A percentile compares a stretch with the other conserved stretches of the same genome.
Evolutionary conservation across 2,797 vertebrate genomes (phyloP).

Genomic region (Lepus townsendii): DNA sequence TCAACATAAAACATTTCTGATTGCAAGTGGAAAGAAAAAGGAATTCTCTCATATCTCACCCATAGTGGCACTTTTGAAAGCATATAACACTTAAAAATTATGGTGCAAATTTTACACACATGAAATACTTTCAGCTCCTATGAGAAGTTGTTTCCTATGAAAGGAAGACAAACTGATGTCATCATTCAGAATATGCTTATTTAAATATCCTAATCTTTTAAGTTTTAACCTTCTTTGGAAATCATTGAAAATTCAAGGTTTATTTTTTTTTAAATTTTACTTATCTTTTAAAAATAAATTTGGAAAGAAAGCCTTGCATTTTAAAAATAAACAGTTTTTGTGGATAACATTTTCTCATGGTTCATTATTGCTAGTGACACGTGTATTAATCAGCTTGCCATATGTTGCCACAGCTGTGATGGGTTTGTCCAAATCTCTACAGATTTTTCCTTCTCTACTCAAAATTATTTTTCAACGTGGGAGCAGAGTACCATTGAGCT

Average conservation of each 20-base stretch:
- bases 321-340: slow-evolving; percentile 50
- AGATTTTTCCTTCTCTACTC: slow-evolving; percentile 47
- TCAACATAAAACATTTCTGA: background rate
- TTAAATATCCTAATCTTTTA: background rate
- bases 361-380: slow-evolving; percentile 59
- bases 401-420: slow-evolving; percentile 67
- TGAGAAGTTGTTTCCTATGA: background rate
- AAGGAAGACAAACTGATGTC: background rate
- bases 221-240: background rate
- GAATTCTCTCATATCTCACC: background rate
- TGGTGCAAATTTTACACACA: background rate
- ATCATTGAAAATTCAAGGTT: background rate
- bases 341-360: background rate
- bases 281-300: background rate
- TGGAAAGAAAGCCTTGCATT: background rate
- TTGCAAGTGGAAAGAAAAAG: background rate
- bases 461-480: slow-evolving; percentile 49
- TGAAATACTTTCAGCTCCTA: background rate
- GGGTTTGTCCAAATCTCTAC: slow-evolving; percentile 54
- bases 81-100: background rate
- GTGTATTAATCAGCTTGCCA: slow-evolving; percentile 59
- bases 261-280: background rate
- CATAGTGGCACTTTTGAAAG: background rate
- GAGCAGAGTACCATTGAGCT: background rate
- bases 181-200: background rate